Evolutionary conservation across 2,888 invertebrate genomes (phyloP).

Genomic region (Leistus spinibarbis): DNA sequence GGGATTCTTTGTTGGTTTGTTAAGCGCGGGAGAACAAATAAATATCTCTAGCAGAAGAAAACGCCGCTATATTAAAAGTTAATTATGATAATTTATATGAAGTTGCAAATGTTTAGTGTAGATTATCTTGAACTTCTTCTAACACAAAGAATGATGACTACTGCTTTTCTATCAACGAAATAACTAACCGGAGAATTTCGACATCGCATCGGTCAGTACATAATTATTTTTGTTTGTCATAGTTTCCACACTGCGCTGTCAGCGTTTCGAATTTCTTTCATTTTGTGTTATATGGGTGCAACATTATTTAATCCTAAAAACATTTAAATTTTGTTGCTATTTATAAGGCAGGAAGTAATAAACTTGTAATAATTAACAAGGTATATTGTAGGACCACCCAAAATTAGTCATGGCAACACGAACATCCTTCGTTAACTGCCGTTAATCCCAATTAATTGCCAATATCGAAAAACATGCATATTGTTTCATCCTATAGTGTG

Average conservation of each 20-base stretch:
- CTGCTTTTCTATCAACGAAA: neutral
- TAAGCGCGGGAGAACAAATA: neutral
- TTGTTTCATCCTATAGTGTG: too few relatives aligned
- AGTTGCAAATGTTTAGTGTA: neutral
- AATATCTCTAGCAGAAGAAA: neutral
- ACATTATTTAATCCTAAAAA: neutral
- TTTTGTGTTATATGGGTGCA: neutral
- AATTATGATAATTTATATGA: neutral
- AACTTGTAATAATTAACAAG: neutral
- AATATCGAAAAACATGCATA: too few relatives aligned
- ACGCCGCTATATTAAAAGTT: neutral
- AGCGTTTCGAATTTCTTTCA: neutral
- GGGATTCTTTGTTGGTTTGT: too few relatives aligned
- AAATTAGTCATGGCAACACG: neutral
- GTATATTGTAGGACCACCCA: neutral
- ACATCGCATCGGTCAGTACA: too few relatives aligned
- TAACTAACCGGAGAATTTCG: neutral
- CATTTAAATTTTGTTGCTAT: neutral
- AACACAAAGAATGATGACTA: neutral
- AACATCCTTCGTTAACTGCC: neutral
- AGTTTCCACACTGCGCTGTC: neutral
- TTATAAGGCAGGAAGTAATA: conserved; percentile 1
- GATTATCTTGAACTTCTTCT: neutral
- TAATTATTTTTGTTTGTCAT: neutral
- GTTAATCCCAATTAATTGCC: neutral